Conservation (phyloP, 1,140 invertebrate species). For the Drosophila micromelanica region DNA sequence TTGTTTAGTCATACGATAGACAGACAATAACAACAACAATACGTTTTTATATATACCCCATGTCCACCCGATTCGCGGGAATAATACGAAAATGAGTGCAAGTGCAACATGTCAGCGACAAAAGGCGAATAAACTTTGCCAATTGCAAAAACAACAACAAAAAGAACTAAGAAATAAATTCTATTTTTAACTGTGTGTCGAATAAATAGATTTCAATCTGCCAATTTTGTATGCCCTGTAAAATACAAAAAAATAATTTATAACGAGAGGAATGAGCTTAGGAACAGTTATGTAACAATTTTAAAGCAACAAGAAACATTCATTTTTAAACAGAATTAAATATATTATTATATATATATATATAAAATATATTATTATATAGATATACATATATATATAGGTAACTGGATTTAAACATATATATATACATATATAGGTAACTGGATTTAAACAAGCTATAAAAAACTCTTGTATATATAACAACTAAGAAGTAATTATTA, state of each 20-base stretch:
- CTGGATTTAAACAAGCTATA: too few species aligned
- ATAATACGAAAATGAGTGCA: slow-evolving; percentile 64
- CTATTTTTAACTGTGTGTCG: slow-evolving; percentile 43
- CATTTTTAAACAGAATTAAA: too few species aligned
- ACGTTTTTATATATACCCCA: not conserved
- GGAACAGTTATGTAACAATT: too few species aligned
- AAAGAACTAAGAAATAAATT: slow-evolving; percentile 23
- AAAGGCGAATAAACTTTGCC: slow-evolving; percentile 76
- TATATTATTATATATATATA: too few species aligned
- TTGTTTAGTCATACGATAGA: slow-evolving; percentile 68
- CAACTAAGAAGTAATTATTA: not conserved
- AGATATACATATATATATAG: too few species aligned
- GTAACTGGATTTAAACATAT: too few species aligned
- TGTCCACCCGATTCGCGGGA: not conserved
- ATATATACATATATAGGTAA: too few species aligned
- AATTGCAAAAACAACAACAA: slow-evolving; percentile 31
- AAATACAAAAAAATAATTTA: not conserved
- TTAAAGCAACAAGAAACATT: too few species aligned
- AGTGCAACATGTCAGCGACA: slow-evolving; percentile 64
- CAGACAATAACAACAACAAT: slow-evolving; percentile 20
- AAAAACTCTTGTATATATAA: not conserved
- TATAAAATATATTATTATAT: too few species aligned
- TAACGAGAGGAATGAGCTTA: not conserved
- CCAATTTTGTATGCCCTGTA: slow-evolving; percentile 25
- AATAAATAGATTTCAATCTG: slow-evolving; percentile 57